Evolutionary conservation across 2,797 vertebrate species (phyloP).

Genomic region (Falco naumanni): DNA sequence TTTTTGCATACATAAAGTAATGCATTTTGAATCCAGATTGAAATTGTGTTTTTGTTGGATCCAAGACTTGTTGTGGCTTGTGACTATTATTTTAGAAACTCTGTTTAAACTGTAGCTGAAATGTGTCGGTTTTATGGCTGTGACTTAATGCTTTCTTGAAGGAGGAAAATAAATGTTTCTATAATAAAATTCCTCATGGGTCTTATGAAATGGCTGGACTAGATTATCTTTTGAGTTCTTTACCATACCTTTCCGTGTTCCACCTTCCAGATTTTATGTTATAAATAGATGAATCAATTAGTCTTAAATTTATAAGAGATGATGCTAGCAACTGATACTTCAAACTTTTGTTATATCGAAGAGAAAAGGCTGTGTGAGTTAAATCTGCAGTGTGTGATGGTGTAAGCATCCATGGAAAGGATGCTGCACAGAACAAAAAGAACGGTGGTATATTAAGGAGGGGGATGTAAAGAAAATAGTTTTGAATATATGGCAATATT

Average conservation of each 20-base stretch:
- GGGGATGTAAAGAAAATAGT: not conserved
- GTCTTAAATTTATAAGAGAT: not conserved
- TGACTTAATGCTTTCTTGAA: not conserved
- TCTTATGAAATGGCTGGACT: not conserved
- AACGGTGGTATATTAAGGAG: not conserved
- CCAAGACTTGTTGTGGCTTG: not conserved
- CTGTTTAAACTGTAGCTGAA: not conserved
- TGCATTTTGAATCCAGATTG: not conserved
- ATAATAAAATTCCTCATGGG: not conserved
- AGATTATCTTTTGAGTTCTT: not conserved
- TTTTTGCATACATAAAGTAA: not conserved
- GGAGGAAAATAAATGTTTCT: not conserved
- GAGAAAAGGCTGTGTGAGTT: not conserved
- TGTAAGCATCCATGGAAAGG: not conserved
- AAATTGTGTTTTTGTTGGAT: not conserved
- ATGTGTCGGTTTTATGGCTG: not conserved
- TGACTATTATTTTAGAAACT: not conserved
- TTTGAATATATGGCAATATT: not conserved
- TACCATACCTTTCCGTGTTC: not conserved
- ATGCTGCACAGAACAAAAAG: not conserved
- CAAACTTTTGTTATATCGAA: accelerated
- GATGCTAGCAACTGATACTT: not conserved
- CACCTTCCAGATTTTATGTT: not conserved
- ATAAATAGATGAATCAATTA: not conserved
- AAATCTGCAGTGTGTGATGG: not conserved